These are phyloP conservation scores for Erythrocercus mccallii DNA, from an alignment of 2,113 vertebrate species.

Conservation along the genomic window DNA sequence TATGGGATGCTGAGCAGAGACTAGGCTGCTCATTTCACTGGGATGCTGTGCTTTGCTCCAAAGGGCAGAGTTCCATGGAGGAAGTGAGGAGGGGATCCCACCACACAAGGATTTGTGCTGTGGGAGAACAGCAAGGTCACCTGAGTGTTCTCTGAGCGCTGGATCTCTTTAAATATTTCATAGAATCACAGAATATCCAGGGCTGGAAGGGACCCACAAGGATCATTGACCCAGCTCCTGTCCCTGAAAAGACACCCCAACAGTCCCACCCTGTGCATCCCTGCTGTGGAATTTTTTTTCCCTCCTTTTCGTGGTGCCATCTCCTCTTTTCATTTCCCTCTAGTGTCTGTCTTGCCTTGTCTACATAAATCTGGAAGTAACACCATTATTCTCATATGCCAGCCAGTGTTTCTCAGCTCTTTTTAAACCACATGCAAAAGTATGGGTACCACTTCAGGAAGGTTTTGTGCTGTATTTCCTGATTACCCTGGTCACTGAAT, in stretches of 20 bases:
- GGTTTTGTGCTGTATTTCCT: background rate
- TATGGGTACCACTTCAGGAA: background rate
- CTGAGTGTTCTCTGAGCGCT: background rate
- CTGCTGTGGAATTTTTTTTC: background rate
- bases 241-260: background rate
- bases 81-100: background rate
- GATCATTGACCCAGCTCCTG: background rate
- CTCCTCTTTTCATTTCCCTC: background rate
- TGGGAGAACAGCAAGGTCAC: background rate
- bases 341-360: background rate
- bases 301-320: background rate
- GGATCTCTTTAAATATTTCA: background rate
- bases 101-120: background rate
- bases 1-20: background rate
- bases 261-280: background rate
- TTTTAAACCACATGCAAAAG: background rate
- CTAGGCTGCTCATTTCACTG: background rate
- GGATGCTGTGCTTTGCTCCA: background rate
- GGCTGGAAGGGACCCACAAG: background rate
- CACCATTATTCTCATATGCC: background rate
- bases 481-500: background rate
- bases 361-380: background rate
- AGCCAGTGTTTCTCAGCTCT: background rate
- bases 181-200: background rate
- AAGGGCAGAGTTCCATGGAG: background rate